These are phyloP conservation scores for Hiodon tergisus DNA, from an alignment of 2,113 vertebrate species.

Conservation along the genomic window DNA sequence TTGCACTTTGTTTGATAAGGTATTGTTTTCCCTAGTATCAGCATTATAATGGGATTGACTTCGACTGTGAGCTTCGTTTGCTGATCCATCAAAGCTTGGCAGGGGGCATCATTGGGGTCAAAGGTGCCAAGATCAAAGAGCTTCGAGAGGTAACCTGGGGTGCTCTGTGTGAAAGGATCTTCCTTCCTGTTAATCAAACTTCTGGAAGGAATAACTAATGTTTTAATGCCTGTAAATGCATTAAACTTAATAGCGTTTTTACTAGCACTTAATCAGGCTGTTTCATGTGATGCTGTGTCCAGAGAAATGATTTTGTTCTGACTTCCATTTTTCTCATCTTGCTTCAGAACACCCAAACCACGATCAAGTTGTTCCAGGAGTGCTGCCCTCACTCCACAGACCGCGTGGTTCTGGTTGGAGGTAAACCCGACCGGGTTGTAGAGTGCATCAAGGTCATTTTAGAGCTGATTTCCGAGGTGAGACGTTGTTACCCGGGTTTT, in stretches of 20 bases:
- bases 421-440: conserved; percentile 89
- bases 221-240: no score
- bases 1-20: neutral
- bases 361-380: conserved; percentile 97
- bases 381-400: conserved; percentile 98
- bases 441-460: conserved; percentile 97
- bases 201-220: no score
- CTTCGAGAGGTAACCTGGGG: conserved; percentile 77
- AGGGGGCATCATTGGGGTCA: conserved; percentile 95
- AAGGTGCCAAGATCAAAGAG: conserved; percentile 97
- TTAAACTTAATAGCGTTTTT: no score
- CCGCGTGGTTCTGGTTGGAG: conserved; percentile 91
- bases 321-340: neutral
- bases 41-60: conserved; percentile 95
- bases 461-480: conserved; percentile 91
- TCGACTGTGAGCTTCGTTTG: conserved; percentile 91
- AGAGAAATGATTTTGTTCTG: neutral
- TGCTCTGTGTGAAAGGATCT: no score
- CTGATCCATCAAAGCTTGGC: conserved; percentile 95
- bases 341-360: conserved; percentile 89
- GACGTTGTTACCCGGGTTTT: neutral
- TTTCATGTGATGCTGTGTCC: neutral
- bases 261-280: no score
- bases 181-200: no score
- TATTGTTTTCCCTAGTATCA: conserved; percentile 74